A percentile compares a stretch with the other conserved stretches of the same genome.
phyloP scores from a whole-genome alignment of 2,113 vertebrate species.

The Datnioides undecimradiatus region DNA sequence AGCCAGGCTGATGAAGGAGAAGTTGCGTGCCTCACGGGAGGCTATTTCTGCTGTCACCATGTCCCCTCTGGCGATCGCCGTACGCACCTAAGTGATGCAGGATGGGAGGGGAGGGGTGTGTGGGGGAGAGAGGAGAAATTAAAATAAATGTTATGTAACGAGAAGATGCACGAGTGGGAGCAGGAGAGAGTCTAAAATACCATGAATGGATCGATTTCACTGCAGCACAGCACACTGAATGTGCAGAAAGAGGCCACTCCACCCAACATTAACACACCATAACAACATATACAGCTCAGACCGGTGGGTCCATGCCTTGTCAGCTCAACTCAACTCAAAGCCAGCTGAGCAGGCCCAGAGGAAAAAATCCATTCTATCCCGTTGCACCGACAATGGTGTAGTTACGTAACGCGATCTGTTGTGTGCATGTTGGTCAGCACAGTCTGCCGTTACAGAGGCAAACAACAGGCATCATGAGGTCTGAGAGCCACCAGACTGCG shows the following conservation, averaged over 20 bases:
- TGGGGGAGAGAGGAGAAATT: conserved; percentile 35
- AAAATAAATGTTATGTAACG: conserved; percentile 54
- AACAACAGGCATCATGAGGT: conserved; percentile 40
- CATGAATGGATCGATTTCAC: conserved; percentile 68
- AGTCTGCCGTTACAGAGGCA: conserved; percentile 19
- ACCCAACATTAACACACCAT: conserved; percentile 40
- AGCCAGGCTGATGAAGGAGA: conserved; percentile 96
- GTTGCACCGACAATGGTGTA: conserved; percentile 66
- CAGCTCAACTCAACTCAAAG: conserved; percentile 75
- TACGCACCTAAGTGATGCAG: conserved; percentile 86
- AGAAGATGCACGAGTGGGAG: conserved; percentile 58
- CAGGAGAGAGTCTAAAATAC: conserved; percentile 40
- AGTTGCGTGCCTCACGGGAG: conserved; percentile 93
- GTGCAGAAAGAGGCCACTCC: conserved; percentile 49
- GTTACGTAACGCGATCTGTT: conserved; percentile 71
- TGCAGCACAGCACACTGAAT: conserved; percentile 51
- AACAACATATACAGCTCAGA: conserved; percentile 55
- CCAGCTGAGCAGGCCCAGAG: conserved; percentile 66
- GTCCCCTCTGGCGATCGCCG: conserved; percentile 91
- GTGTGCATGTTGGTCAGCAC: conserved; percentile 53
- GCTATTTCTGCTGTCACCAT: conserved; percentile 95
- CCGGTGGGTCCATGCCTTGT: conserved; percentile 68
- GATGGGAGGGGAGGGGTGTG: conserved; percentile 2
- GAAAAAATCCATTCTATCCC: conserved; percentile 75
- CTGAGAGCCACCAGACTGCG: conserved; percentile 27